These are phyloP conservation scores for Saccopteryx leptura DNA, from an alignment of 2,113 vertebrate genomes.

Conservation along the genomic window DNA sequence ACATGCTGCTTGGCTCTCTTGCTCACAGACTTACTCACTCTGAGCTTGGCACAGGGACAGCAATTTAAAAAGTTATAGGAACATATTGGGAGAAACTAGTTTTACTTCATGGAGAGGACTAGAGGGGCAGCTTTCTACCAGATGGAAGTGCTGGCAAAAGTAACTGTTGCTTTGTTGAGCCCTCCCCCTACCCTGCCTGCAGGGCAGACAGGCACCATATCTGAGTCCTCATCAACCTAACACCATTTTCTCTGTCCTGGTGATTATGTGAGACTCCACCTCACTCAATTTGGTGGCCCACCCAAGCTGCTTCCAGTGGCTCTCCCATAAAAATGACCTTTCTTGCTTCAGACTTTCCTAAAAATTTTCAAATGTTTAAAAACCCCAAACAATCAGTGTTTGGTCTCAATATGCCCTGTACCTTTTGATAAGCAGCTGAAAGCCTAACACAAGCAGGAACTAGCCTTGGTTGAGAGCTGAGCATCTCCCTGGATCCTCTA, in stretches of 20 bases:
- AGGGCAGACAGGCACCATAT: not conserved
- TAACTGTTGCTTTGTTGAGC: too few species aligned
- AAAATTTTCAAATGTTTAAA: too few species aligned
- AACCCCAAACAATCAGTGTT: too few species aligned
- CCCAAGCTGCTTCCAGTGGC: too few species aligned
- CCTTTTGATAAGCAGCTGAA: too few species aligned
- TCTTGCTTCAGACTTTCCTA: too few species aligned
- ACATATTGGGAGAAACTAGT: not conserved
- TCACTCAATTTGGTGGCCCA: not conserved
- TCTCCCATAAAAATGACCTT: too few species aligned
- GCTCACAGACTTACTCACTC: not conserved
- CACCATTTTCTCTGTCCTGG: not conserved
- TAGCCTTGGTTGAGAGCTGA: too few species aligned
- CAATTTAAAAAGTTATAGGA: not conserved
- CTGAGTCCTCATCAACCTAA: not conserved
- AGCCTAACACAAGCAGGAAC: too few species aligned
- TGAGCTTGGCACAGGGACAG: not conserved
- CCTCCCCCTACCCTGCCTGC: not conserved
- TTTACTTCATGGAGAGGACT: not conserved
- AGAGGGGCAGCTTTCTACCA: not conserved
- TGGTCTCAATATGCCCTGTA: too few species aligned
- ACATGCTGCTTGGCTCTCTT: not conserved
- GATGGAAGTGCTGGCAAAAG: too few species aligned
- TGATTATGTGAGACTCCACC: not conserved
- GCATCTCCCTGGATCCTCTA: too few species aligned